phyloP scores from a whole-genome alignment of 1,140 invertebrate genomes.

The Marisa cornuarietis region DNA sequence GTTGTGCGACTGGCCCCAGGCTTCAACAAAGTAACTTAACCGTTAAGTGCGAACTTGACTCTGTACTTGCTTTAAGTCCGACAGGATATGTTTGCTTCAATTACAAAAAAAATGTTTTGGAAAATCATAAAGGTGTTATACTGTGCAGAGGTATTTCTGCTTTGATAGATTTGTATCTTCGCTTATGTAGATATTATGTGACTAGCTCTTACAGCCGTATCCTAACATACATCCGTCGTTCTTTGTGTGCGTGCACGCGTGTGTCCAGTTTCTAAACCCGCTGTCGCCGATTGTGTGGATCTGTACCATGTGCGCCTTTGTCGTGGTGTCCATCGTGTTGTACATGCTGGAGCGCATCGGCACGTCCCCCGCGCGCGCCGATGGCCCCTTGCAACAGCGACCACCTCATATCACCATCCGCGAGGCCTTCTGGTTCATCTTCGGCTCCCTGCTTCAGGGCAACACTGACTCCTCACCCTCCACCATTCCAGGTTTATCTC shows the following conservation, averaged over 20 bases:
- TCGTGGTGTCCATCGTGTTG: conserved; percentile 90
- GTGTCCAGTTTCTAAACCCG: conserved; percentile 84
- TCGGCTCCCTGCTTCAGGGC: conserved; percentile 61
- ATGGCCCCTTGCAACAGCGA: conserved; percentile 27
- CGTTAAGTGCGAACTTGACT: too few species aligned
- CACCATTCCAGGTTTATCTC: conserved; percentile 52
- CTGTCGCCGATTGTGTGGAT: conserved; percentile 79
- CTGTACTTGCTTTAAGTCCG: too few species aligned
- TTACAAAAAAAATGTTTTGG: too few species aligned
- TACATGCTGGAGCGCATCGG: conserved; percentile 87
- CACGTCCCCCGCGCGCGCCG: conserved; percentile 64
- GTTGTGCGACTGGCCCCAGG: too few species aligned
- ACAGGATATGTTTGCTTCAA: too few species aligned
- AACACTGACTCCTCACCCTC: conserved; percentile 56
- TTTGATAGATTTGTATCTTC: too few species aligned
- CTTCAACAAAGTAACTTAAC: too few species aligned
- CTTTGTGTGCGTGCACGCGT: background rate
- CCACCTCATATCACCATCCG: conserved; percentile 51
- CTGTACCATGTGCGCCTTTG: conserved; percentile 58
- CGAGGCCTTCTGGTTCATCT: conserved; percentile 65
- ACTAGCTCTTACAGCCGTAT: too few species aligned
- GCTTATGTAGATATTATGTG: too few species aligned
- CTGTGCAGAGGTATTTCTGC: too few species aligned
- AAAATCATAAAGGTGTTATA: too few species aligned
- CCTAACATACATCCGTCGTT: too few species aligned